Evolutionary conservation across 1,140 invertebrate genomes (phyloP), one percentile per base, ranked within the genome.

Genomic region (Protaetia brevitarsis): DNA sequence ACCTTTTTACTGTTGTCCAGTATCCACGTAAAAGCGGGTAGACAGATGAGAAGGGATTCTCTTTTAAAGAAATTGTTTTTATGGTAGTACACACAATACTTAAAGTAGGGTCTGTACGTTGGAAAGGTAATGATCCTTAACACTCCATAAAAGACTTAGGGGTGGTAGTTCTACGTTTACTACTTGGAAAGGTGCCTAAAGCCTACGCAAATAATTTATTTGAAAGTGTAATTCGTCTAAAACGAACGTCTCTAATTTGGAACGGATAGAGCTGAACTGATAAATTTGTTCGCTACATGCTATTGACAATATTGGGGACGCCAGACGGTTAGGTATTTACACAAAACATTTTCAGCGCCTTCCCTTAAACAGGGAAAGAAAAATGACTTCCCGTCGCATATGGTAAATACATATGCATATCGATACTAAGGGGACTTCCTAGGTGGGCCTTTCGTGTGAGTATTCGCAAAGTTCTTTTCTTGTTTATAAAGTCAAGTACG

Each of bases 61-160:
- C 41, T 45, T 45, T 45, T 45, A 45, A 45, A 45, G 41, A 19
- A 45, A 45, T 45, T 45, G 41, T 45, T 45, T 45, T 45, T 45
- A 45, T 21, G 41, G 23, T n/a, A n/a, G n/a, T 45, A 45, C 41
- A 13, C 23, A 45, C 41, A 19, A 4, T 45, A 45, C 41, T 45
- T 45, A 45, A n/a, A 19, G 41, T 13, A 45, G 41, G 41, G 13
- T 3, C 5, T 45, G 16, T 19, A 6, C 41, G 19, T 4, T 19
- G 41, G 41, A 19, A 45, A 45, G 41, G 41, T 45, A 45, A 45
- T 45, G 41, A 45, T 45, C 41, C 41, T 45, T 45, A 45, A 45
- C 41, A 45, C 41, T 45, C 41, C 4, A 45, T 45, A 45, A 45
- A 45, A 13, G 41, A n/a, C 16, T 0, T 3, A 8, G 3, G 4